A percentile compares a stretch with the other conserved stretches of the same genome.
Conservation (phyloP, 2,888 invertebrate species). For the Agrotis puta region DNA sequence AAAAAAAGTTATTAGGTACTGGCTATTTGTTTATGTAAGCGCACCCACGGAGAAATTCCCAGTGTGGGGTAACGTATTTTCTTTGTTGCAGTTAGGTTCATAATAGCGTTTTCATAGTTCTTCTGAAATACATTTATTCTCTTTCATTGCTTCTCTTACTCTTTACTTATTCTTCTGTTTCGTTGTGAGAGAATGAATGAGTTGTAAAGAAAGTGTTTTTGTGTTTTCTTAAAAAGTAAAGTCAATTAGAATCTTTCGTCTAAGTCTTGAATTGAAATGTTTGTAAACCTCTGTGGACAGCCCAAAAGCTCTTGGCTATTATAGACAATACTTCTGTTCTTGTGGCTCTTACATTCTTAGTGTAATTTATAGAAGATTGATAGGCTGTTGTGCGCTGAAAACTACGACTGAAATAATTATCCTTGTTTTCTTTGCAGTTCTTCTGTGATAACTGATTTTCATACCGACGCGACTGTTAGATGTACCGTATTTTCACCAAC, state of each 20-base stretch:
- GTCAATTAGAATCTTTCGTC: background rate
- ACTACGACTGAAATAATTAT: constrained; percentile 2
- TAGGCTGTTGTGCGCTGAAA: constrained; percentile 9
- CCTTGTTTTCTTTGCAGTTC: background rate
- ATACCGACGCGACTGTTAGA: no score
- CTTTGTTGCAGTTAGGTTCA: background rate
- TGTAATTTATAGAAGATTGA: background rate
- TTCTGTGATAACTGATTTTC: no score
- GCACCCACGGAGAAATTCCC: no score
- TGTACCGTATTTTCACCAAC: no score
- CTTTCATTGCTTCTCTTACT: no score
- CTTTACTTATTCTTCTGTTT: no score
- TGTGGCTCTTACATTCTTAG: constrained; percentile 9
- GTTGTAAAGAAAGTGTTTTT: no score
- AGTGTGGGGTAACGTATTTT: no score
- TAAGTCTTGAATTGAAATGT: constrained; percentile 33
- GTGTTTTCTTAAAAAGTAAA: no score
- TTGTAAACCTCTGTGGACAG: constrained; percentile 36
- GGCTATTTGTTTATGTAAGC: no score
- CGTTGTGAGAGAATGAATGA: no score
- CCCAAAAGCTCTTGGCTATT: constrained; percentile 38
- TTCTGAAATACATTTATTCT: background rate
- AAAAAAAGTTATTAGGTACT: no score
- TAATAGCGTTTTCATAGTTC: background rate
- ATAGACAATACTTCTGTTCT: background rate